Evolutionary conservation across 2,888 invertebrate genomes (phyloP), one percentile per base, ranked within the genome.

Genomic region (Penaeus monodon): DNA sequence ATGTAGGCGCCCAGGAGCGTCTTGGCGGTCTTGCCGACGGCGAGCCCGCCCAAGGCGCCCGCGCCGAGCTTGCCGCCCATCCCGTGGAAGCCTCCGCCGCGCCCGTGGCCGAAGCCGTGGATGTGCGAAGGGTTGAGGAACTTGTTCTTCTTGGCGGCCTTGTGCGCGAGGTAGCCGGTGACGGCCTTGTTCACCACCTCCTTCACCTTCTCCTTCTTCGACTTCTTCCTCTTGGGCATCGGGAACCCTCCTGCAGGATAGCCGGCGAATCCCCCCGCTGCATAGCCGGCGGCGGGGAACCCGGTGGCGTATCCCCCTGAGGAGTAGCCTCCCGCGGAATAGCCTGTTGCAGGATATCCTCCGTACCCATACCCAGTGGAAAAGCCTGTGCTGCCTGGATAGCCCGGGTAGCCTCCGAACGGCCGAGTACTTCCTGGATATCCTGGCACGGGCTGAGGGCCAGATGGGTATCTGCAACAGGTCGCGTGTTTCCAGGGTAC

Each of bases 1-100:
- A 89, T 73, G 77, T 86, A 85, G 14, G 86, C 84, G 3, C 89
- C 89, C 12, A 89, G 81, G 24, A 88, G 33, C 76, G 86, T 86
- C 82, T 85, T 86, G 38, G 66, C 82, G 20, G 49, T 44, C 68
- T 83, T 84, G 22, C 38, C 81, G 22, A 77, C 77, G 20, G 68
- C 78, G 64, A 82, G 12, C 12, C 83, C 82, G 33, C n/a, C 73
- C 29, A 79, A 33, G 27, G 83, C 86, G 8, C 70, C 85, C 20
- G n/a, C 73, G 10, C 79, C n/a, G 10, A 38, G 20, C 49, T 81
- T 33, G 76, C 84, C 22, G 10, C 84, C 33, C 33, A 66, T 29
- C 74, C 80, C 38, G 57, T 44, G 24, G 29, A 74, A 76, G 20
- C 82, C 79, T 38, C 70, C 82, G 63, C 63, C 57, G 38, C 83